phyloP scores from a whole-genome alignment of 2,113 vertebrate genomes.

The Pseudorectes ferrugineus region DNA sequence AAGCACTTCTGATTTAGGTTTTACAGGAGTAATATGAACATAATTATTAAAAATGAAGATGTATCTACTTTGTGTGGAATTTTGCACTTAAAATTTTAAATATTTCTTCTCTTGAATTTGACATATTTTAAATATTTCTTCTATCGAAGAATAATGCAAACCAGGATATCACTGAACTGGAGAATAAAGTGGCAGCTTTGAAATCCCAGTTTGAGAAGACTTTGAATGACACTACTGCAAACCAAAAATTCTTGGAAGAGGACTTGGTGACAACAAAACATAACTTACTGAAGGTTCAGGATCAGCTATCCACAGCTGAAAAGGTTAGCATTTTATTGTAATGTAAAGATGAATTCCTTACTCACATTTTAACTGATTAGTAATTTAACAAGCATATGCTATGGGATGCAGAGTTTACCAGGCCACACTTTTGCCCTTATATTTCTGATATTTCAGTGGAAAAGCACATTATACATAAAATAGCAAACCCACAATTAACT shows the following conservation, averaged over 20 bases:
- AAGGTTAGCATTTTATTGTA: constrained; percentile 75
- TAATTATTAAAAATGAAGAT: not conserved
- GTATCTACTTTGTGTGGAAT: not conserved
- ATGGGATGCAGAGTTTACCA: not conserved
- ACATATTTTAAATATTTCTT: not conserved
- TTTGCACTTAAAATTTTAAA: not conserved
- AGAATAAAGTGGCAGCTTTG: constrained; percentile 84
- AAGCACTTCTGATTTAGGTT: not conserved
- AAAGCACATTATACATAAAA: not conserved
- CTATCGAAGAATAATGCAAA: constrained; percentile 64
- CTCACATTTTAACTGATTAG: not conserved
- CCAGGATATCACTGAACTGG: constrained; percentile 82
- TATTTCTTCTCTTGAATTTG: not conserved
- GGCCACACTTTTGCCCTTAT: not conserved
- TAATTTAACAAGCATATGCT: not conserved
- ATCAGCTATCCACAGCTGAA: constrained; percentile 88
- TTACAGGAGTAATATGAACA: not conserved
- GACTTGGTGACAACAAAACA: constrained; percentile 87
- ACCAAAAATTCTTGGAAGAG: constrained; percentile 87
- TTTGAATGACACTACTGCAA: constrained; percentile 76
- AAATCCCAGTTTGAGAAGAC: constrained; percentile 87
- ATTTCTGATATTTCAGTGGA: not conserved
- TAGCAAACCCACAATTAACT: not conserved
- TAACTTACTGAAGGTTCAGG: constrained; percentile 87
- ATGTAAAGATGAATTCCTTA: not conserved